Evolutionary conservation across 2,113 vertebrate genomes (phyloP).

Genomic region (Puntigrus tetrazona): DNA sequence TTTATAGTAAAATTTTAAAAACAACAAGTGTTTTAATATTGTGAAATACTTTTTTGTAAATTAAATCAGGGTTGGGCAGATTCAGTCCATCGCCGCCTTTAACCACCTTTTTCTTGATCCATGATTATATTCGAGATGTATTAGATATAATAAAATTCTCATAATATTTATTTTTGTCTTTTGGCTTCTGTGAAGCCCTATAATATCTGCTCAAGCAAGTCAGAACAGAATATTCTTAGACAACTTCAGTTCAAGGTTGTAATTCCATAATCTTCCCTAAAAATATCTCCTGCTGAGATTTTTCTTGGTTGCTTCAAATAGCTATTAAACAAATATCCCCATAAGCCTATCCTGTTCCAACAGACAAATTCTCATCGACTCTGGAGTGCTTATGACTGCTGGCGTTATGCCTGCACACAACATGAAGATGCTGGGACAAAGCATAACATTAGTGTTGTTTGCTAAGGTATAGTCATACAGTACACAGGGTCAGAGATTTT

Average conservation of each 20-base stretch:
- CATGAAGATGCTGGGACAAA: not conserved
- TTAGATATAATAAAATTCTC: not conserved
- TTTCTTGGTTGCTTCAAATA: conserved; percentile 2
- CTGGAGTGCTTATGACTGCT: not conserved
- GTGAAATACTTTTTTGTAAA: not conserved
- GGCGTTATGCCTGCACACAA: not conserved
- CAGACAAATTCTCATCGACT: not conserved
- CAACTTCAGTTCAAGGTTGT: conserved; percentile 14
- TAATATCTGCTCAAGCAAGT: not conserved
- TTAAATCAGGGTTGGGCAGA: too few species aligned
- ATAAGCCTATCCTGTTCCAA: not conserved
- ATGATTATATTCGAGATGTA: not conserved
- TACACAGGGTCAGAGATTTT: not conserved
- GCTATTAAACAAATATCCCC: conserved; percentile 17
- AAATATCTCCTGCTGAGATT: conserved; percentile 6
- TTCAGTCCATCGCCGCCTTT: too few species aligned
- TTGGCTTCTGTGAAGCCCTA: not conserved
- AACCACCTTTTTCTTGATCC: not conserved
- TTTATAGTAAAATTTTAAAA: too few species aligned
- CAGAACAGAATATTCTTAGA: conserved; percentile 1
- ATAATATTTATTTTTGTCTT: not conserved
- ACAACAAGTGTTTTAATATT: too few species aligned
- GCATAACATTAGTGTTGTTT: not conserved
- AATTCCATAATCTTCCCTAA: conserved; percentile 21
- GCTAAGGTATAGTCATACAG: not conserved